phyloP scores from a whole-genome alignment of 2,888 invertebrate species.

The Achlya flavicornis region DNA sequence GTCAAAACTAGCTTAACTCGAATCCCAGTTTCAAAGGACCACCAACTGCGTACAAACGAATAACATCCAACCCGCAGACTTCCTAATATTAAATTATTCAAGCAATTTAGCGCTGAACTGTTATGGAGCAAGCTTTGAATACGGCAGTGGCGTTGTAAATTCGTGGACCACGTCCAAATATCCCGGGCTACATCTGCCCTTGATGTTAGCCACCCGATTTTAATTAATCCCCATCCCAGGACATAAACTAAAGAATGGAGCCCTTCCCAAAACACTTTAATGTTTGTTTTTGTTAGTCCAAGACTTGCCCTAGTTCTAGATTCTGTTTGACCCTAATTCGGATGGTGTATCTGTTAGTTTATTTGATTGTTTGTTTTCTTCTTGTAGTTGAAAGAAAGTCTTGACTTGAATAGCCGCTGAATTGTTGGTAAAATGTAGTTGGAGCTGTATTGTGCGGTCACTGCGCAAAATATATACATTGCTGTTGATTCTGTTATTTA shows the following conservation, averaged over 20 bases:
- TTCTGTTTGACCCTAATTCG: neutral
- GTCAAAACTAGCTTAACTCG: neutral
- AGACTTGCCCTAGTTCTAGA: neutral
- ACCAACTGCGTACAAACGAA: neutral
- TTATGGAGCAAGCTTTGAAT: conserved; percentile 7
- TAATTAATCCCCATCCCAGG: neutral
- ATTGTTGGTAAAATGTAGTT: too few species aligned
- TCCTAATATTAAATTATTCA: conserved; percentile 8
- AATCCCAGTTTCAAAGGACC: neutral
- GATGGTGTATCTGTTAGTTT: neutral
- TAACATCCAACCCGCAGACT: neutral
- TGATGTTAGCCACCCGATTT: conserved; percentile 4
- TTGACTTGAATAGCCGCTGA: too few species aligned
- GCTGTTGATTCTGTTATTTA: too few species aligned
- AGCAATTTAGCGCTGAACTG: conserved; percentile 7
- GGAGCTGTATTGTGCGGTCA: too few species aligned
- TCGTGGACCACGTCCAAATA: conserved; percentile 8
- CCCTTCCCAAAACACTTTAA: neutral
- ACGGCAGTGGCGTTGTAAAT: conserved; percentile 6
- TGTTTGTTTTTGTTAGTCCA: neutral
- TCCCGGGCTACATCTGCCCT: conserved; percentile 6
- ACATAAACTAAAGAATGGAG: neutral
- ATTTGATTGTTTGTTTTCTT: too few species aligned
- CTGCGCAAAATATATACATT: too few species aligned
- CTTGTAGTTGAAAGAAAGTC: too few species aligned